phyloP scores from a whole-genome alignment of 2,797 vertebrate genomes.

The Euphonia xanthogaster region DNA sequence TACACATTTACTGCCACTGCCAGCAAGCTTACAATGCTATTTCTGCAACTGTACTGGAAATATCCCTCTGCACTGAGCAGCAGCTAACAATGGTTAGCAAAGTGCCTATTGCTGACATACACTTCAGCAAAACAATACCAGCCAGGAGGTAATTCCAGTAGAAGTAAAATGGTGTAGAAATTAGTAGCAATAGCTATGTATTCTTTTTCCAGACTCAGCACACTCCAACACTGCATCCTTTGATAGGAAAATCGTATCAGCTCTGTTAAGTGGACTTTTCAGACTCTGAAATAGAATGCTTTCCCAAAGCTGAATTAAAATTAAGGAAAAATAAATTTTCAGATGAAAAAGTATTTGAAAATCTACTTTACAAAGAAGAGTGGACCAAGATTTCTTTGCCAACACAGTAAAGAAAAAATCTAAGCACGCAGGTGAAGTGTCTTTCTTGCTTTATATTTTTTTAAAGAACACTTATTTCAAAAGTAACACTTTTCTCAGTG shows the following conservation, averaged over 20 bases:
- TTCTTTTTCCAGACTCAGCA: background rate
- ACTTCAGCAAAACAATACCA: background rate
- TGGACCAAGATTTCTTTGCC: background rate
- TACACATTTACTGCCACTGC: background rate
- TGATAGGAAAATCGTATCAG: background rate
- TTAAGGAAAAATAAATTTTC: background rate
- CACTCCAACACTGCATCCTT: background rate
- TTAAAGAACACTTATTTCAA: background rate
- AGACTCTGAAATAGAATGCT: background rate
- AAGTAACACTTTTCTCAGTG: background rate
- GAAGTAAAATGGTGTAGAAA: background rate
- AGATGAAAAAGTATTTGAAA: background rate
- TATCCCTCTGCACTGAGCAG: background rate
- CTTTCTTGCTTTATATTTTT: background rate
- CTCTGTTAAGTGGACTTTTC: background rate
- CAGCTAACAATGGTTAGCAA: accelerated
- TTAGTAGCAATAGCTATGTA: background rate
- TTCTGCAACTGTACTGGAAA: background rate
- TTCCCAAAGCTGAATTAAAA: background rate
- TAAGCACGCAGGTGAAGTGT: background rate
- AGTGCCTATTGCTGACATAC: background rate
- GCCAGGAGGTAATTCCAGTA: background rate
- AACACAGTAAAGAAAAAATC: background rate
- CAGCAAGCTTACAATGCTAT: background rate
- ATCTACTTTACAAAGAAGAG: background rate